Base-by-base conservation (phyloP, 2,113 vertebrate genomes). In the Ceuthmochares aereus region DNA sequence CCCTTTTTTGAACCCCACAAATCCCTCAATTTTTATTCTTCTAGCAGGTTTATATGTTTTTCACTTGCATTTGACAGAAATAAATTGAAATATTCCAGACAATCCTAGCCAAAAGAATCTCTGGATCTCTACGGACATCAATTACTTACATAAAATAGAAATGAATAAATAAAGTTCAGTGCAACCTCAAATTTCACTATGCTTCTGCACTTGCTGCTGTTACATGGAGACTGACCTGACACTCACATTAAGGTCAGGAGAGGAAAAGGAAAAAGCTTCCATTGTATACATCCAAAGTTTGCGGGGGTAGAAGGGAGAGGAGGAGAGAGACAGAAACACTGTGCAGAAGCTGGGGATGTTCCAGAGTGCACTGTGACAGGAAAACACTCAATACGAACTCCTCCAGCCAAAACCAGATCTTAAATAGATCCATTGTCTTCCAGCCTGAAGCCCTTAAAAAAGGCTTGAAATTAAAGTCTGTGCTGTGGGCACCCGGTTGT, bases 351-450 rank as follows among this genome's bases (percentile, higher is more conserved):
- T 55, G 89, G 83, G 89, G 83, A 93, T 97, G 68, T 98, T 96
- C 70, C 77, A 96, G 82, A 63, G 91, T 67, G 56, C 89, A 62
- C 51, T 88, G 69, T 94, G 85, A 97, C 83, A 96, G 69, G 91
- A 93, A 97, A 91, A 91, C 77, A 90, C 78, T 95, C 96, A 96
- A 85, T 86, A 96, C 95, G 95, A 97, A 97, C 90, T 96, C 80
- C 86, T 97, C 93, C 94, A 96, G 95, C 85, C 91, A 94, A 89
- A 96, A 90, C 1, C 87, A 79, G 90, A 94, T 97, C 89, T 95
- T 97, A 96, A 95, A 96, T 56, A 96, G 90, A 96, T 86, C 90
- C 95, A 92, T 91, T 95, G 76, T 93, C 93, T 97, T 95, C 76
- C 87, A 75, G 82, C 74, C 59, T 87, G 69, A 91, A 96, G 74